Evolutionary conservation across 2,113 vertebrate species (phyloP).

Genomic region (Leptocoma aspasia): DNA sequence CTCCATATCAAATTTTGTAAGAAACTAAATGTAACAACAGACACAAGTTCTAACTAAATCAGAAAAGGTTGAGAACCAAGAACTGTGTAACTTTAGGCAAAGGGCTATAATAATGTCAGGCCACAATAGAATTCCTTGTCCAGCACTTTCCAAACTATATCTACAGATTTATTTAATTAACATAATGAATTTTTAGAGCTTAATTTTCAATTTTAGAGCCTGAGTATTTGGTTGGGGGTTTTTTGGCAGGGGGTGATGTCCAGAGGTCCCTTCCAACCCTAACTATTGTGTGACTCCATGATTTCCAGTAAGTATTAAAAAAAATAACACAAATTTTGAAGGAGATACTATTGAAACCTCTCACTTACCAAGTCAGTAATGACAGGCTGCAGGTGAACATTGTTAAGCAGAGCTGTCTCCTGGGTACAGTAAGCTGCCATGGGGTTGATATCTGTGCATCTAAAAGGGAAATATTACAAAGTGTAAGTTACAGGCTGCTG

Average conservation of each 20-base stretch:
- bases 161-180: neutral
- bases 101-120: neutral
- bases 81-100: neutral
- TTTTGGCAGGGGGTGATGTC: neutral
- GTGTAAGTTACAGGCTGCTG: neutral
- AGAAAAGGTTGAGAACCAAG: neutral
- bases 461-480: constrained; percentile 44
- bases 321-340: neutral
- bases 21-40: neutral
- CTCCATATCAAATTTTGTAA: neutral
- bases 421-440: constrained; percentile 83
- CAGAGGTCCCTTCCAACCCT: neutral
- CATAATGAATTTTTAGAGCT: neutral
- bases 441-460: constrained; percentile 91
- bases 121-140: neutral
- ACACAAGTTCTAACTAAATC: neutral
- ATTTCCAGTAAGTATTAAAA: neutral
- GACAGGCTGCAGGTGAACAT: constrained; percentile 82
- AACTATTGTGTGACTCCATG: neutral
- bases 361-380: constrained; percentile 88
- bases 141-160: neutral
- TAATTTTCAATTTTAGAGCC: neutral
- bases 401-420: constrained; percentile 82
- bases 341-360: neutral
- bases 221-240: neutral